Conservation (phyloP, 2,888 invertebrate species). For the Hetaerina titia region DNA sequence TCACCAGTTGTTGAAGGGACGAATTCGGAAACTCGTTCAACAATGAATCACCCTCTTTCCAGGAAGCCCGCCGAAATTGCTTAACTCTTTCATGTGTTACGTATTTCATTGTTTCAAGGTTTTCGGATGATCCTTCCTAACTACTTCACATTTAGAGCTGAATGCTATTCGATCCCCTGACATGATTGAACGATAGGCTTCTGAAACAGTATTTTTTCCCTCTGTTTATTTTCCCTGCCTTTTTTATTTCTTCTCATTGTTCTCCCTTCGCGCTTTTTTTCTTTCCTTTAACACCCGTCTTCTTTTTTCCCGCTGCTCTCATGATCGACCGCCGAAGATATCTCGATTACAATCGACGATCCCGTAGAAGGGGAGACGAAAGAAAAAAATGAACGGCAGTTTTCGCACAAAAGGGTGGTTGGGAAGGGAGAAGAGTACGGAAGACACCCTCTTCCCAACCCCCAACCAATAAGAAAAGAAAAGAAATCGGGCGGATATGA, state of each 20-base stretch:
- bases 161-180: too few relatives aligned
- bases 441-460: not conserved
- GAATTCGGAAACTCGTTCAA: too few relatives aligned
- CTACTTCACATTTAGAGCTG: too few relatives aligned
- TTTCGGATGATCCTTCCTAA: too few relatives aligned
- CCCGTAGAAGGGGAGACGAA: not conserved
- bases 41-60: too few relatives aligned
- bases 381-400: not conserved
- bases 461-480: not conserved
- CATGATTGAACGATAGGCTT: too few relatives aligned
- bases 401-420: not conserved
- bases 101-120: too few relatives aligned
- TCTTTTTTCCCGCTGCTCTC: not conserved
- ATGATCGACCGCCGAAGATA: not conserved
- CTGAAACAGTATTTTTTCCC: too few relatives aligned
- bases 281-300: not conserved
- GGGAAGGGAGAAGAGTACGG: not conserved
- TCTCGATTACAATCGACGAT: not conserved
- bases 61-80: too few relatives aligned
- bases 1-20: too few relatives aligned
- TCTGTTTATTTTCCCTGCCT: not conserved
- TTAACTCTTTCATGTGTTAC: too few relatives aligned
- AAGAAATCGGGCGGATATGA: not conserved
- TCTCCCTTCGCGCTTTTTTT: not conserved
- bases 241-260: not conserved